Evolutionary conservation across 2,888 invertebrate species (phyloP), one percentile per base, ranked within the genome.

Genomic region (Noctua janthe): DNA sequence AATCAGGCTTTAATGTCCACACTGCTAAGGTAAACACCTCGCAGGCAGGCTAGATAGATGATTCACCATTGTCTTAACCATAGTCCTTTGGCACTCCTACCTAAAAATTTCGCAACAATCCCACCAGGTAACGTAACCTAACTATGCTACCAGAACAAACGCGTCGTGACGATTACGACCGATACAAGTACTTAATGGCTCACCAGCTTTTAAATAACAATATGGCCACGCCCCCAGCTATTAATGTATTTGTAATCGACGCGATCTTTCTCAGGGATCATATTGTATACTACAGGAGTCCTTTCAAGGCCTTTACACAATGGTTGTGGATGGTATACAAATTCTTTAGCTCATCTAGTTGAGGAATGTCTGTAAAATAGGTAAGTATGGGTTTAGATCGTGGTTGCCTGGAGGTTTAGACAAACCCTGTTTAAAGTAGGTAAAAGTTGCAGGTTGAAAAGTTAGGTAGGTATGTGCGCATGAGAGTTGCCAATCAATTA

Each of bases 141-240:
- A 88, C 47, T 47, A 78, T 89, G 59, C 35, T 15, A 49, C 29
- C 51, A 72, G 17, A 77, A 71, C 82, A 83, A 78, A 81, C 69
- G 51, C 85, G 84, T 95, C 95, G 95, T 95, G 95, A 94, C 94
- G 95, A 94, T 95, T 91, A 88, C 87, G 66, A 70, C 76, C 86
- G 94, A 94, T 94, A 94, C 85, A 87, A 91, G 87, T 88, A 91
- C 91, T 92, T 95, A 95, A 95, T 94, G 92, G 93, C 92, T 92
- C 89, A 92, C 90, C 93, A 94, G 95, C 94, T 94, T 95, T 95
- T 95, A 94, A 95, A 94, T 94, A 95, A 96, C 95, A 95, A 96
- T 95, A 94, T 93, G 90, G 90, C 91, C 92, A 94, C 96, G 96
- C 96, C 96, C 92, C 93, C 93, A 88, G 91, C 91, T 92, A 93